Conservation (phyloP, 1,140 invertebrate species). For the Drosophila watanabei region DNA sequence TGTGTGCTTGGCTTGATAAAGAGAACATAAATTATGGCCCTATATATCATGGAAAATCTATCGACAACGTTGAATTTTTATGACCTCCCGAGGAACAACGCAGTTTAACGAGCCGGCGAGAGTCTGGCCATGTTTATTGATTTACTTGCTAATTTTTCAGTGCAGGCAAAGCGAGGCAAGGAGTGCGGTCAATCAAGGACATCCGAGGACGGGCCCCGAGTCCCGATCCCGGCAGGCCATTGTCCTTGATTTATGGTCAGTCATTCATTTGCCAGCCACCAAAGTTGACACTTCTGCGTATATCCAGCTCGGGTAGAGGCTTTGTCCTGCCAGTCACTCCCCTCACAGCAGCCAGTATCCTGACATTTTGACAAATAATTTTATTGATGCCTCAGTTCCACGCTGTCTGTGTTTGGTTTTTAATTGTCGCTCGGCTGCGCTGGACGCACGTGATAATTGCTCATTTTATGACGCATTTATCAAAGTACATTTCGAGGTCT, state of each 20-base stretch:
- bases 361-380: constrained; percentile 71
- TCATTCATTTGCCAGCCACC: constrained; percentile 61
- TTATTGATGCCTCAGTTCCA: constrained; percentile 59
- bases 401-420: constrained; percentile 63
- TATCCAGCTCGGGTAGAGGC: constrained; percentile 30
- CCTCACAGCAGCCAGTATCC: constrained; percentile 27
- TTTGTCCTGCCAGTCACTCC: constrained; percentile 45
- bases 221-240: constrained; percentile 29
- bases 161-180: constrained; percentile 6
- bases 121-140: constrained; percentile 56
- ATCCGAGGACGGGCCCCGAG: constrained; percentile 31
- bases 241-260: constrained; percentile 62
- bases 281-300: constrained; percentile 62
- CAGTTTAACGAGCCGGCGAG: constrained; percentile 53
- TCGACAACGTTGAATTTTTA: constrained; percentile 54
- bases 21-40: constrained; percentile 53
- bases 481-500: constrained; percentile 51
- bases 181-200: constrained; percentile 64
- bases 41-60: constrained; percentile 55
- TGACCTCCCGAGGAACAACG: constrained; percentile 41
- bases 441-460: constrained; percentile 66
- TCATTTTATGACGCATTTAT: constrained; percentile 70
- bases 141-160: constrained; percentile 53
- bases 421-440: constrained; percentile 56
- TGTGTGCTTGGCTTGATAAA: constrained; percentile 48